Percentiles rank a stretch among this genome's conserved stretches.
phyloP scores from a whole-genome alignment of 1,140 invertebrate species.

The Brachionus paranguensis region DNA sequence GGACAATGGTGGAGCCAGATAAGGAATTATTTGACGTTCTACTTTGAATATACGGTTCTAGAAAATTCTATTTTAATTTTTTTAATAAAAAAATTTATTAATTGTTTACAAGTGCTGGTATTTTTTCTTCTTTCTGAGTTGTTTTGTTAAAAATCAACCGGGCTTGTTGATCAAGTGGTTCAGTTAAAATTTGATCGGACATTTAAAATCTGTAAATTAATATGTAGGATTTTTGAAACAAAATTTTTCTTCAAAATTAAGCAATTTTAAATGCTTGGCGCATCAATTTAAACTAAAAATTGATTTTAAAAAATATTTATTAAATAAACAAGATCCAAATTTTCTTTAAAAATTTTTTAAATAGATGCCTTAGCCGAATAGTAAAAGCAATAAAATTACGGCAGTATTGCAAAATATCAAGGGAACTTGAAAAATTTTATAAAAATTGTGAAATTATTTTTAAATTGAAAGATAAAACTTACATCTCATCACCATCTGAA shows the following conservation, averaged over 20 bases:
- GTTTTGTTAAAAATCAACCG: constrained; percentile 3
- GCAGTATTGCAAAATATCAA: constrained; percentile 33
- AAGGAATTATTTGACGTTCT: neutral
- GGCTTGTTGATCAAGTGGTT: constrained; percentile 18
- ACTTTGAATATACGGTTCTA: constrained; percentile 16
- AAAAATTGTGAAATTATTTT: constrained; percentile 11
- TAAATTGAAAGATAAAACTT: neutral
- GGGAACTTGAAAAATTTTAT: constrained; percentile 29
- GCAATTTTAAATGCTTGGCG: neutral
- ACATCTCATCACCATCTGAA: constrained; percentile 40
- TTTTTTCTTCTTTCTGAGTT: constrained; percentile 30
- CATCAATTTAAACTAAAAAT: neutral
- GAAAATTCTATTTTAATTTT: neutral
- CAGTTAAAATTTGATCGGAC: neutral
- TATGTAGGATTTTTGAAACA: neutral
- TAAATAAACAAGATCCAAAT: neutral
- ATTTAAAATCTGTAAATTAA: neutral
- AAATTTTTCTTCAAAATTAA: neutral
- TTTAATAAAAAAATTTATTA: neutral
- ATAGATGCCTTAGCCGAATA: neutral
- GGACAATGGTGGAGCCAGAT: neutral
- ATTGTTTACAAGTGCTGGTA: constrained; percentile 24
- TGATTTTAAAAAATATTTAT: neutral
- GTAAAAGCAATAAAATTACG: neutral
- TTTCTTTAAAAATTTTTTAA: neutral